These are phyloP conservation scores for Fabriciana adippe DNA, from an alignment of 2,888 invertebrate genomes.

Conservation along the genomic window DNA sequence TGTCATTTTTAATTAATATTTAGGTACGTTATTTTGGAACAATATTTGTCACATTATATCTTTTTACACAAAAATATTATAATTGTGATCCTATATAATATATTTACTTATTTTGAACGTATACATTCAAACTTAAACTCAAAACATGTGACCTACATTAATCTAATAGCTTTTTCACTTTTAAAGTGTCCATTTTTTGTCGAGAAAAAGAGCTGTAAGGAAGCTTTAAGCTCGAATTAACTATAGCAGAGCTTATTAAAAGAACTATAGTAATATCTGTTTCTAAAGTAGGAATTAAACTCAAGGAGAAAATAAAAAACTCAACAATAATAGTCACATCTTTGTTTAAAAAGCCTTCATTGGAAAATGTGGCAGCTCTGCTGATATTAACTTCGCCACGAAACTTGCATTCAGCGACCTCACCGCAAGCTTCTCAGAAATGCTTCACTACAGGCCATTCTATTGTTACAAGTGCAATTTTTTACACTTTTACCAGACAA, in stretches of 20 bases:
- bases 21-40: too few relatives aligned
- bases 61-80: too few relatives aligned
- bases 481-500: background rate
- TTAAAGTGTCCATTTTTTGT: too few relatives aligned
- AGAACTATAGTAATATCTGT: background rate
- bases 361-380: constrained; percentile 27
- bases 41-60: background rate
- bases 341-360: constrained; percentile 29
- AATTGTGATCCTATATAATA: too few relatives aligned
- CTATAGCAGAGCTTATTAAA: background rate
- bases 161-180: too few relatives aligned
- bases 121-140: too few relatives aligned
- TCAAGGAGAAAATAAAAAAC: constrained; percentile 6
- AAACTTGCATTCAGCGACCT: constrained; percentile 33
- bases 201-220: too few relatives aligned
- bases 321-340: constrained; percentile 19
- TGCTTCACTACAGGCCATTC: constrained; percentile 22
- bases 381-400: constrained; percentile 35
- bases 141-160: too few relatives aligned
- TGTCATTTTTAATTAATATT: background rate
- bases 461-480: constrained; percentile 18
- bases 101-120: too few relatives aligned
- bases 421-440: constrained; percentile 35
- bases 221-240: too few relatives aligned
- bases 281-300: background rate